These are phyloP conservation scores for Sebastes taczanowskii DNA, from an alignment of 2,797 vertebrate species.

Conservation along the genomic window DNA sequence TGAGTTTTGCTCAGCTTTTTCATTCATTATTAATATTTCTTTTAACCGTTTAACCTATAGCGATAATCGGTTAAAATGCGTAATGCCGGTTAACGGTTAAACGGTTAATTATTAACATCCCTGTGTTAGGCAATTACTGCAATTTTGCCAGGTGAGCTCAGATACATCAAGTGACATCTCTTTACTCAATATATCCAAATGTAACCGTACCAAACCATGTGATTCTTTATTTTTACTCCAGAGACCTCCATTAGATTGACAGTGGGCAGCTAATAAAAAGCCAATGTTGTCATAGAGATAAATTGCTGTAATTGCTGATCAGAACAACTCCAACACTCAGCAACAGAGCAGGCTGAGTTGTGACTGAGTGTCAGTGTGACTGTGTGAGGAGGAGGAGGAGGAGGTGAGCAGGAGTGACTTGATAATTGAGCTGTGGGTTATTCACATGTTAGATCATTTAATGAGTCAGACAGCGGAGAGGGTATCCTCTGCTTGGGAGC, in stretches of 20 bases:
- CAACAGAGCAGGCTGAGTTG: not conserved
- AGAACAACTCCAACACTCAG: not conserved
- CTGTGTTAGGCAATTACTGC: not conserved
- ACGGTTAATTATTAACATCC: no score
- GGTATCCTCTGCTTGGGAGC: constrained; percentile 37
- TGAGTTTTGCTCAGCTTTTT: no score
- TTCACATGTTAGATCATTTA: constrained; percentile 56
- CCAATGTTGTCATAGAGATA: not conserved
- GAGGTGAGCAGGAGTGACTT: constrained; percentile 24
- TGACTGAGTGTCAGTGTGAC: not conserved
- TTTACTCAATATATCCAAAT: not conserved
- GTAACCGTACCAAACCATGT: not conserved
- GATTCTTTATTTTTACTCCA: not conserved
- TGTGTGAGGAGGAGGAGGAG: not conserved
- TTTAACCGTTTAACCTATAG: no score
- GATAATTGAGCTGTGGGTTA: constrained; percentile 54
- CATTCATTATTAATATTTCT: no score
- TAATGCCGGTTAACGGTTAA: no score
- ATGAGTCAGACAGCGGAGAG: constrained; percentile 48
- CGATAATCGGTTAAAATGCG: no score
- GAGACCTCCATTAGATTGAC: not conserved
- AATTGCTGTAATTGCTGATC: not conserved
- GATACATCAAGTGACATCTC: not conserved
- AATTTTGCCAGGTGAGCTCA: not conserved
- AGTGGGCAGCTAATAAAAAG: not conserved